Base-by-base conservation (phyloP, 2,888 invertebrate species). In the Cheilosia soror region DNA sequence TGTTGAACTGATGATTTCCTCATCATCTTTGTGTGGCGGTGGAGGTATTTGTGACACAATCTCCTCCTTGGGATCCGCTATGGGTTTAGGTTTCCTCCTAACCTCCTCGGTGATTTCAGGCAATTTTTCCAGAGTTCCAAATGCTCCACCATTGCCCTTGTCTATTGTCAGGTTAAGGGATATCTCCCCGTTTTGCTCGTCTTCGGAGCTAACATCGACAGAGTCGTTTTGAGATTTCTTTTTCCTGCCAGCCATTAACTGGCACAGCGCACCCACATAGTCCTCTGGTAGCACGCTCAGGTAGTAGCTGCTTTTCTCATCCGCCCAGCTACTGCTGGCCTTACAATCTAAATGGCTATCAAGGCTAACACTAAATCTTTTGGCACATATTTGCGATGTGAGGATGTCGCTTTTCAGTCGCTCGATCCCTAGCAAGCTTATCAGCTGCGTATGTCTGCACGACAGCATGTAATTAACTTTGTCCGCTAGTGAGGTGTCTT, bases 211-310 rank as follows among this genome's bases (percentile, higher is more conserved):
- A 11, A 79, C 62, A 57, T 71, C 78, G 58, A 75, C 25, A 60
- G 84, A 31, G 37, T 75, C 40, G 68, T 72, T 60, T 68, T 76
- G 31, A 78, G 81, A 47, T 82, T 94, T 44, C 29, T 72, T 37
- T 75, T 27, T 37, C 11, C 89, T 88, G 0, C 87, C 88, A 27
- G 96, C 95, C 77, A 96, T 90, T 42, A 95, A 93, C 91, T 97
- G 96, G 91, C 97, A 97, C 87, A 97, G 92, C 27, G 96, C 96
- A 25, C 95, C 95, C 87, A 97, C 92, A 91, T 96, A 96, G 89
- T 95, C 95, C 33, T 93, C 92, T 11, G 95, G 93, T 88, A 96
- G 94, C 87, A 96, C 93, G 88, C 94, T 93, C 47, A 95, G 93
- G 86, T 95, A 93, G 89, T 95, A 94, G 87, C 94, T 94, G 60